Evolutionary conservation across 2,113 vertebrate species (phyloP).

Genomic region (Seriola rivoliana): DNA sequence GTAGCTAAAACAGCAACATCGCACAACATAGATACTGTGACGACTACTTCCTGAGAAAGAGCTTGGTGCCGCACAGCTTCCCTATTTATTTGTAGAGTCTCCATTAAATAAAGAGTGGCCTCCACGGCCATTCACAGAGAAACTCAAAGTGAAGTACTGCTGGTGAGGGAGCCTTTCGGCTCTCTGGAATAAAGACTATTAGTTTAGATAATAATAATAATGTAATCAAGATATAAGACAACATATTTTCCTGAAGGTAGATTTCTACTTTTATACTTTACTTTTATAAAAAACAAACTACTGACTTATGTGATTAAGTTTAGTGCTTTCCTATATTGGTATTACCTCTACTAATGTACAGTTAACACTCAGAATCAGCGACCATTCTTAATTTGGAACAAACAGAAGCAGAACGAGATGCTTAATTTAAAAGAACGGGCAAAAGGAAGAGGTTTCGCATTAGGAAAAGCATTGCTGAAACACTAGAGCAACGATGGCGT

Average conservation of each 20-base stretch:
- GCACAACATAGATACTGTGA: background rate
- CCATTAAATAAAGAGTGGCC: constrained; percentile 13
- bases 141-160: background rate
- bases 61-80: background rate
- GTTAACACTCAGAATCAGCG: background rate
- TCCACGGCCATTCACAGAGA: background rate
- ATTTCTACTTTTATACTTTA: background rate
- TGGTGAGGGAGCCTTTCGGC: background rate
- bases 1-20: background rate
- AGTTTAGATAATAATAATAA: no score
- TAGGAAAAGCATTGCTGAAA: no score
- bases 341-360: no score
- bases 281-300: background rate
- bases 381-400: background rate
- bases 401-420: background rate
- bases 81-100: background rate
- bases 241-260: background rate
- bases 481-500: no score
- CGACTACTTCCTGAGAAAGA: background rate
- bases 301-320: background rate
- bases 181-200: background rate
- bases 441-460: no score
- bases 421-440: no score
- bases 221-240: background rate
- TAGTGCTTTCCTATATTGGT: background rate